Base-by-base conservation (phyloP, 2,888 invertebrate species). In the Axea sp. region DNA sequence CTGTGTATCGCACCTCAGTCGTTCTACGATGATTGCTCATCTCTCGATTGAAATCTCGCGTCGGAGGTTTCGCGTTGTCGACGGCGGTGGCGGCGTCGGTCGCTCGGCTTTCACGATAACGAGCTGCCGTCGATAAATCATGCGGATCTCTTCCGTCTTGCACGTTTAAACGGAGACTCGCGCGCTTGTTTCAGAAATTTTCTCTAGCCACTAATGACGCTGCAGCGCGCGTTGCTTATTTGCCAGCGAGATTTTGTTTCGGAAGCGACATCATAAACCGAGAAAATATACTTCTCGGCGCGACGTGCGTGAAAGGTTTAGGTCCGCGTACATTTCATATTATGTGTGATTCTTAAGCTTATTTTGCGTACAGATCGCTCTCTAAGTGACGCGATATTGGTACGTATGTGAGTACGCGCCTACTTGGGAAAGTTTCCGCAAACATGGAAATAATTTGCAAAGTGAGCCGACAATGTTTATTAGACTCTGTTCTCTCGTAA, bases 81-180 rank as follows among this genome's bases (percentile, higher is more conserved):
- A 68, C 57, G 57, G 33, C 24, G 60, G 60, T 37, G 51, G 51
- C 22, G 33, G 35, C 30, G 33, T 33, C 22, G 68, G 60, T 28
- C 39, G 57, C 67, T 72, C 45, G 80, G 81, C 83, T 83, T 82
- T 83, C 83, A 81, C 84, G 82, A 84, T 85, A 85, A 86, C 83
- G 82, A 84, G 83, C 82, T 78, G 53, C 76, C 78, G 78, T 79
- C 82, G 81, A 84, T 86, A 85, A 86, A 86, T 86, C 85, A 85
- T 83, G 41, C 19, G 62, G 72, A 73, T 78, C 78, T 79, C 83
- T 83, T 83, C 82, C 76, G 77, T 75, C 77, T 76, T 51, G 64
- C 67, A 47, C 62, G 57, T 65, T 73, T 64, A 51, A 51, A 55
- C 62, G 68, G 30, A 64, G 69, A 73, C 45, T 73, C 62, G 30